These are phyloP conservation scores for Epinephelus lanceolatus DNA, from an alignment of 2,113 vertebrate genomes.

Conservation along the genomic window DNA sequence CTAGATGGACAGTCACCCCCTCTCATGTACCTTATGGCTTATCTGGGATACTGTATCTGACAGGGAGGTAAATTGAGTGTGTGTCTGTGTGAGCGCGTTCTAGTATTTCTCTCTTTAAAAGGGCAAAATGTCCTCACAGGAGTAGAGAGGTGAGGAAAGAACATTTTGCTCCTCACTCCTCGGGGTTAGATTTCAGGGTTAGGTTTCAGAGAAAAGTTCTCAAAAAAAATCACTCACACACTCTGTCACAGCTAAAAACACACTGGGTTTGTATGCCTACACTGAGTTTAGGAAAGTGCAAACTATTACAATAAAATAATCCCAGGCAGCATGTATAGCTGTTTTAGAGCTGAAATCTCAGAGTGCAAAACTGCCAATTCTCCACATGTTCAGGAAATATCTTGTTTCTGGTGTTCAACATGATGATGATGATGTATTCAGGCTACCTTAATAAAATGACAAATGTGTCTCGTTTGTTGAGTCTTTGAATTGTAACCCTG, in stretches of 20 bases:
- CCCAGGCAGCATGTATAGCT: not conserved
- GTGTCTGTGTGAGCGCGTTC: constrained; percentile 18
- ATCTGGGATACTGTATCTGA: constrained; percentile 71
- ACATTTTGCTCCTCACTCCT: not conserved
- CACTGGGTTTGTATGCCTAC: not conserved
- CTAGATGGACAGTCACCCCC: constrained; percentile 65
- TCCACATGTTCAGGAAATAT: too few relatives aligned
- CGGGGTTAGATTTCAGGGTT: constrained; percentile 34
- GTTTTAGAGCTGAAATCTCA: not conserved
- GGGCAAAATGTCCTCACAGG: constrained; percentile 23
- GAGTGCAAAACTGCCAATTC: not conserved
- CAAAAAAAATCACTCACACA: not conserved
- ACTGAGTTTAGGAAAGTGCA: not conserved
- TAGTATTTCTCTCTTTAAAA: constrained; percentile 52
- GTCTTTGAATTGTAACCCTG: too few relatives aligned
- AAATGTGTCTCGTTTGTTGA: too few relatives aligned
- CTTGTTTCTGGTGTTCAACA: too few relatives aligned
- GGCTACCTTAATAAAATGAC: too few relatives aligned
- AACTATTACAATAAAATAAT: not conserved
- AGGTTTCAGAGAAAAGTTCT: not conserved
- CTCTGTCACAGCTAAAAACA: not conserved
- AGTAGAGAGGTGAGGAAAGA: constrained; percentile 34
- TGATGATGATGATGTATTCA: too few relatives aligned
- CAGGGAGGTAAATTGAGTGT: constrained; percentile 45
- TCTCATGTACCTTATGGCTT: constrained; percentile 62